Percentiles rank a stretch among this genome's conserved stretches.
Conservation (phyloP, 2,888 invertebrate species). For the Eristalis tenax region DNA sequence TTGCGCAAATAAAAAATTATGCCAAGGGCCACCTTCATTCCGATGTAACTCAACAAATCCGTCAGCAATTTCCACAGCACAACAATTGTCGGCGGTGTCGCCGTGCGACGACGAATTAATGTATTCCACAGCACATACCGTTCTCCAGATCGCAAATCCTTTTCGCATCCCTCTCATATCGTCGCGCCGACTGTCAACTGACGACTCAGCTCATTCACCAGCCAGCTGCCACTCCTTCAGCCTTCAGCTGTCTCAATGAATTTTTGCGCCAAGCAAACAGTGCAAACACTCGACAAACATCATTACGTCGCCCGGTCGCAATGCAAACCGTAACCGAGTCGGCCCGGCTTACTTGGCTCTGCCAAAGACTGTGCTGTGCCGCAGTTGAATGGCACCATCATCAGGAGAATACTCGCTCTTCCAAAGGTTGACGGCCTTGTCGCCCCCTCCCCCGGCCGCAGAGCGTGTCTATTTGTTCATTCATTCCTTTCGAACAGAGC, state of each 20-base stretch:
- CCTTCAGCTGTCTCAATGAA: conserved; percentile 69
- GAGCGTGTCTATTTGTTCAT: conserved; percentile 56
- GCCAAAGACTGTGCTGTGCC: conserved; percentile 14
- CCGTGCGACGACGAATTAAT: conserved; percentile 29
- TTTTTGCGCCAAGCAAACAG: conserved; percentile 66
- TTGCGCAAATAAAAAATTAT: conserved; percentile 10
- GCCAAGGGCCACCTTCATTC: conserved; percentile 3
- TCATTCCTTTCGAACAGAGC: conserved; percentile 56
- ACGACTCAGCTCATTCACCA: conserved; percentile 41
- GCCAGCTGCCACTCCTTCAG: conserved; percentile 9
- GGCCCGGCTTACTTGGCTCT: conserved; percentile 53
- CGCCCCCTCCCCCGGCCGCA: not conserved
- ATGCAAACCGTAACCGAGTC: conserved; percentile 44
- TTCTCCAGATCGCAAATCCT: conserved; percentile 18
- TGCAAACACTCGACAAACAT: conserved; percentile 67
- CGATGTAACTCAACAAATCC: not conserved
- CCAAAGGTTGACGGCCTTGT: conserved; percentile 66
- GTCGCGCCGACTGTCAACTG: conserved; percentile 41
- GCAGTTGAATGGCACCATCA: conserved; percentile 58
- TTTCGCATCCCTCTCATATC: conserved; percentile 9
- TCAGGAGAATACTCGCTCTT: not conserved
- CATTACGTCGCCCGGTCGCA: conserved; percentile 69
- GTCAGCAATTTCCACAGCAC: conserved; percentile 37
- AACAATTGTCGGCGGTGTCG: not conserved
- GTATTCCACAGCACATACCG: conserved; percentile 59